Evolutionary conservation across 2,888 invertebrate species (phyloP).

Genomic region (Seladonia tumulorum): DNA sequence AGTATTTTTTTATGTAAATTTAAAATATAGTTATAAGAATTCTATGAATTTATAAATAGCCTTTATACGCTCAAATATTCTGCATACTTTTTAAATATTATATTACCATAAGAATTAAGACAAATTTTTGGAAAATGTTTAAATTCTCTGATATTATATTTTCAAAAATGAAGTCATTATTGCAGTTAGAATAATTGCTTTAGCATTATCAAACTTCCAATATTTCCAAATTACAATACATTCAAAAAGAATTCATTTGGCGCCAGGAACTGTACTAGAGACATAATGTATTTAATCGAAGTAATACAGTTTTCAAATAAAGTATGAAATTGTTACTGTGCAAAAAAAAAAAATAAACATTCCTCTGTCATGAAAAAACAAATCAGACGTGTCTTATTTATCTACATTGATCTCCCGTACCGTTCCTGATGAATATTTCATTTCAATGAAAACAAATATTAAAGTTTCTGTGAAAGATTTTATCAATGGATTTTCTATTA

Average conservation of each 20-base stretch:
- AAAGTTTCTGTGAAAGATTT: not conserved
- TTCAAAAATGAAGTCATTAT: constrained; percentile 15
- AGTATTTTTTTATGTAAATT: constrained; percentile 51
- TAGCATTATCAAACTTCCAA: constrained; percentile 6
- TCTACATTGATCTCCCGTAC: constrained; percentile 77
- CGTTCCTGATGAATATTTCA: constrained; percentile 75
- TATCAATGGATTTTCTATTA: not conserved
- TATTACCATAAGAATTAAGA: constrained; percentile 11
- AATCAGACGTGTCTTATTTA: constrained; percentile 78
- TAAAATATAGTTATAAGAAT: constrained; percentile 33
- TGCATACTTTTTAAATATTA: constrained; percentile 21
- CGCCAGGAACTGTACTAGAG: constrained; percentile 80
- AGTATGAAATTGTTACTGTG: constrained; percentile 78
- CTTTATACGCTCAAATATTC: constrained; percentile 23
- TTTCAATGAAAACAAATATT: constrained; percentile 15
- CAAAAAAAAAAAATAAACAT: constrained; percentile 81
- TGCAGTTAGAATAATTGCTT: constrained; percentile 4
- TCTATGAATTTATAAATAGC: constrained; percentile 26
- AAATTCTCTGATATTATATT: constrained; percentile 28
- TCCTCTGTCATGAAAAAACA: constrained; percentile 81
- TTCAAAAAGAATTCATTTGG: constrained; percentile 33
- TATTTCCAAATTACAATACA: constrained; percentile 6
- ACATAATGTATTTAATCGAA: constrained; percentile 53
- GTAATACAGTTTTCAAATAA: constrained; percentile 48
- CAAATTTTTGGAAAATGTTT: constrained; percentile 2